Evolutionary conservation across 1,140 invertebrate genomes (phyloP), one percentile per base, ranked within the genome.

Genomic region (Mercenaria mercenaria): DNA sequence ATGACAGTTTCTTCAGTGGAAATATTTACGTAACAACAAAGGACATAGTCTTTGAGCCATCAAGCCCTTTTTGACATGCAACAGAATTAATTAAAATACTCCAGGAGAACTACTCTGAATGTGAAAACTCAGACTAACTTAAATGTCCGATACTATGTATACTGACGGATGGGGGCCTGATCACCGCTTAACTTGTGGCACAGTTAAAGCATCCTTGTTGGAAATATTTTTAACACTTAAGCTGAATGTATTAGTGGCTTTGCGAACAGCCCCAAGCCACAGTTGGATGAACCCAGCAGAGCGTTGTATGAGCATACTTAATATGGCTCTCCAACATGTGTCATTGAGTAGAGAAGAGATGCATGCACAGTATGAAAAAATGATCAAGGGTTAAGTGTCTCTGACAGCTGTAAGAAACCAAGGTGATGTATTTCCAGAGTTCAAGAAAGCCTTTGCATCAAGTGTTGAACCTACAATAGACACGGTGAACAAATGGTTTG

Each of bases 1-100:
- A 34, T 23, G 85, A 90, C 20, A 83, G 76, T 34, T 92, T 91
- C 43, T 91, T 91, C 18, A 20, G n/a, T n/a, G n/a, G n/a, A n/a
- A n/a, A n/a, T n/a, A n/a, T n/a, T n/a, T n/a, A 29, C 1, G 59
- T 92, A 0, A 84, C 61, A 43, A 11, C 88, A 0, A 91, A 91
- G 67, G 91, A 92, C 34, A 64, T 15, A 11, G 41, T 91, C 13
- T 92, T 91, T 67, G 26, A 91, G 50, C 39, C 88, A 15, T 76
- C 41, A 67, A 59, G n/a, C 26, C 80, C 90, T 39, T 81, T 84
- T 43, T 37, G 87, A 34, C 90, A 91, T 83, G 76, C 80, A 23
- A 83, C 74, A 26, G 90, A 89, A 39, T n/a, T n/a, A n/a, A n/a
- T n/a, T n/a, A n/a, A n/a, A n/a, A n/a, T n/a, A n/a, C n/a, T n/a